Evolutionary conservation across 1,140 invertebrate genomes (phyloP), one percentile per base, ranked within the genome.

Genomic region (Apis mellifera): DNA sequence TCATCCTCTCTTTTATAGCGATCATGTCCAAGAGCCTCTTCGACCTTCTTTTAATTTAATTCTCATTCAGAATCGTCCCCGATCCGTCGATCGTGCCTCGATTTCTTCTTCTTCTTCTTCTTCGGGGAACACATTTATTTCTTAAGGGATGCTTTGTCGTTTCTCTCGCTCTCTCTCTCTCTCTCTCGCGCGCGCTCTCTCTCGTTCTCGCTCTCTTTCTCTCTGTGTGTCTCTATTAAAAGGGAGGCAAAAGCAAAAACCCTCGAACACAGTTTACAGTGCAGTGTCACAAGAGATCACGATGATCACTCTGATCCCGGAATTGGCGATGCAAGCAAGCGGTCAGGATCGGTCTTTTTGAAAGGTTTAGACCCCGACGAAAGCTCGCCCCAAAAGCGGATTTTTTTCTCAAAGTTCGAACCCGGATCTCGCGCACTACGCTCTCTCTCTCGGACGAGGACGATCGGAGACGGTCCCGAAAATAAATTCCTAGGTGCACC

Each of bases 401-500:
- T 23, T 23, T 11, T 23, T 11, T n/a, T 19, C 23, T 62, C 57
- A 11, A 23, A 42, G 59, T 23, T 7, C 69, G 69, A 72, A 50
- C 32, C 12, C 64, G 23, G 66, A 55, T 80, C 62, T 57, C 76
- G 57, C 57, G 23, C 48, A 59, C 8, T 21, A 60, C 54, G 68
- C 57, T 23, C 32, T 64, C 57, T 23, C 32, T 64, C 23, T 60
- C 60, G 68, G 69, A 71, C 78, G 68, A 82, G 66, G 74, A 84
- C 84, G 84, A 90, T 90, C 83, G 74, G 75, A 80, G 70, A 85
- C 88, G 86, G 80, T 84, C 84, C 85, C 84, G 78, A 84, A 42
- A 84, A 82, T 68, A 85, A 86, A 85, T 89, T 87, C 72, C 87
- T 90, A 89, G 82, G 83, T 82, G 75, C 85, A 88, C 73, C 87